Evolutionary conservation across 2,113 vertebrate genomes (phyloP), one percentile per base, ranked within the genome.

Genomic region (Martes martes): DNA sequence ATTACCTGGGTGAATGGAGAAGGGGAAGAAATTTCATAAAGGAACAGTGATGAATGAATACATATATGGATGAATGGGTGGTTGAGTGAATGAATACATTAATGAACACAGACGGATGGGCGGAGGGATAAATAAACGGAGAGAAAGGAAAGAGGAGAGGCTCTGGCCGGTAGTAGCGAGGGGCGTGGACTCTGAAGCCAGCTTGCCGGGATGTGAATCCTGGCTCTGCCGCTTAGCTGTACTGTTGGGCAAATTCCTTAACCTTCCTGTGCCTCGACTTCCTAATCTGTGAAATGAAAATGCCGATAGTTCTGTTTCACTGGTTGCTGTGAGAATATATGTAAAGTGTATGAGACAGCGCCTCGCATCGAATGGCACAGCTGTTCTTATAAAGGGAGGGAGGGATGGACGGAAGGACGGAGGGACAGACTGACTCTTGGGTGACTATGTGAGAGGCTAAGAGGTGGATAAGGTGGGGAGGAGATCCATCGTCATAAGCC

Each of bases 1-100:
- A 92, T 96, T 88, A 89, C 61, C 91, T 71, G 50, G 45, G 93
- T 96, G 80, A 85, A 85, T 86, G 73, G 74, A 88, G 36, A 69
- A 15, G 36, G 42, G 63, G 23, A 81, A 85, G 71, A n/a, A 80
- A 23, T 82, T 31, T 15, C 18, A 14, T 67, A 45, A 57, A 89
- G 91, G 28, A 95, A 82, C 74, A 89, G 59, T 36, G 39, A 59
- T 95, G 96, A 97, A 95, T 84, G 92, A 65, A 88, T 50, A 59
- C 10, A 39, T n/a, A 6, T 15, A 14, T 6, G 28, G 80, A 24
- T 94, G 95, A 67, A 90, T 92, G 92, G 55, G 26, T 28, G 42
- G 36, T 15, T 83, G 55, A 74, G 36, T 91, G 90, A 87, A 31
- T 57, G 61, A 67, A 50, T 19, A 57, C 31, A 19, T 69, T 45